phyloP scores from a whole-genome alignment of 2,888 invertebrate species.

The Nysson spinosus region DNA sequence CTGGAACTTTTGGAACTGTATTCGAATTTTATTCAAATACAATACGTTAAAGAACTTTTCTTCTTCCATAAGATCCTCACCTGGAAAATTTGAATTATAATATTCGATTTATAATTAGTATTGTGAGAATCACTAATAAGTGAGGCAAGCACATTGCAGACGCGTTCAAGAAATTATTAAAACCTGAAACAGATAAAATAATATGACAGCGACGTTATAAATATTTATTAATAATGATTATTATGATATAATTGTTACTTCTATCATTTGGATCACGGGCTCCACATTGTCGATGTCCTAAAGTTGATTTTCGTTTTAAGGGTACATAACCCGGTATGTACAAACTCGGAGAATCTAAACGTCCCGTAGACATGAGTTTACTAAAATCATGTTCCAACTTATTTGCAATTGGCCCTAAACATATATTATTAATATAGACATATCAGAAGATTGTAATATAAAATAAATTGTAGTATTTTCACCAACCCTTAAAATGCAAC shows the following conservation, averaged over 20 bases:
- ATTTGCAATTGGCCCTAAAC: conserved; percentile 85
- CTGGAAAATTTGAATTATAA: too few relatives aligned
- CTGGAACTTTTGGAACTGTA: too few relatives aligned
- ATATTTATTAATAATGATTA: too few relatives aligned
- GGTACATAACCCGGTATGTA: conserved; percentile 87
- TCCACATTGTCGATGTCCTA: conserved; percentile 88
- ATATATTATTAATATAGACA: too few relatives aligned
- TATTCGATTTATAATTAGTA: too few relatives aligned
- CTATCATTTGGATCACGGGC: conserved; percentile 87
- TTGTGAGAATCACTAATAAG: too few relatives aligned
- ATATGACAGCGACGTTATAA: neutral
- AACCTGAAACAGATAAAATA: neutral
- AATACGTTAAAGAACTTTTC: too few relatives aligned
- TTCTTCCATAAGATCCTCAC: too few relatives aligned
- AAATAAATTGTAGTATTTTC: conserved; percentile 5
- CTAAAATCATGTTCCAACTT: conserved; percentile 89
- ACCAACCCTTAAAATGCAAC: conserved; percentile 87
- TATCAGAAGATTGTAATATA: too few relatives aligned
- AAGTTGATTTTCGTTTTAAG: conserved; percentile 83
- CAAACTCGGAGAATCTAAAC: conserved; percentile 86
- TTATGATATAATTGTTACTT: conserved; percentile 61
- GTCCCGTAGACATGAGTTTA: conserved; percentile 85
- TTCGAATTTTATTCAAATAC: too few relatives aligned
- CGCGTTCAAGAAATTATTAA: too few relatives aligned
- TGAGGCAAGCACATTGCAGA: too few relatives aligned